These are phyloP conservation scores for Rutilus rutilus DNA, from an alignment of 2,113 vertebrate genomes.

Conservation along the genomic window DNA sequence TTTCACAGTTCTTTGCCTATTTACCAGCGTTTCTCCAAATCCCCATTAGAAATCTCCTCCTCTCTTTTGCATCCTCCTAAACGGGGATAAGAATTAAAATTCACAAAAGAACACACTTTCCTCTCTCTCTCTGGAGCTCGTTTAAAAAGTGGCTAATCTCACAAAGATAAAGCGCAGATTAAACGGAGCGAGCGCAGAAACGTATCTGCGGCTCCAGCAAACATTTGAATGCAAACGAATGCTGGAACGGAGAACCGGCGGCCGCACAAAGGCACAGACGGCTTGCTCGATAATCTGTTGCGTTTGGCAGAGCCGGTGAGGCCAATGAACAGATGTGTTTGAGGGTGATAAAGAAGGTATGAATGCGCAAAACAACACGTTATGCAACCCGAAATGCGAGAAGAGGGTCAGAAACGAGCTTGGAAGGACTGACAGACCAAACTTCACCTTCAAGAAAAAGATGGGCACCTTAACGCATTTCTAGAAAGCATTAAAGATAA, in stretches of 20 bases:
- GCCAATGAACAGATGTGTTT: conserved; percentile 58
- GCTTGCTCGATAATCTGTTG: conserved; percentile 59
- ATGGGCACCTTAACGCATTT: conserved; percentile 38
- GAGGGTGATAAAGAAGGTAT: conserved; percentile 59
- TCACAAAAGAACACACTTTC: conserved; percentile 63
- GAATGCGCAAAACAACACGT: conserved; percentile 47
- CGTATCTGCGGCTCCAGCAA: conserved; percentile 44
- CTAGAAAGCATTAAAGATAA: conserved; percentile 32
- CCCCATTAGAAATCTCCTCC: conserved; percentile 55
- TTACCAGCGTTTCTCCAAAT: conserved; percentile 53
- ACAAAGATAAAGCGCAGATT: conserved; percentile 64
- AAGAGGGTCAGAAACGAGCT: conserved; percentile 45
- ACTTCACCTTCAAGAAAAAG: conserved; percentile 36
- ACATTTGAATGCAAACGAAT: conserved; percentile 58
- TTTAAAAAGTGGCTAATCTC: conserved; percentile 57
- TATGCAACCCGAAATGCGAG: conserved; percentile 51
- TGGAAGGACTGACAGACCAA: conserved; percentile 38
- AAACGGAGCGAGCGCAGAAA: conserved; percentile 40
- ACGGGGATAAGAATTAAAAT: conserved; percentile 73
- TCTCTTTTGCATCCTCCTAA: conserved; percentile 54
- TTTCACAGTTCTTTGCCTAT: conserved; percentile 32
- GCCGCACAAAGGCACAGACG: conserved; percentile 59
- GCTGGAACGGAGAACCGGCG: conserved; percentile 49
- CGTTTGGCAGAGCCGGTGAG: conserved; percentile 51
- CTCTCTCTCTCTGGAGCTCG: conserved; percentile 5